These are phyloP conservation scores for Saccostrea glomerata DNA, from an alignment of 1,140 invertebrate genomes.

Conservation along the genomic window DNA sequence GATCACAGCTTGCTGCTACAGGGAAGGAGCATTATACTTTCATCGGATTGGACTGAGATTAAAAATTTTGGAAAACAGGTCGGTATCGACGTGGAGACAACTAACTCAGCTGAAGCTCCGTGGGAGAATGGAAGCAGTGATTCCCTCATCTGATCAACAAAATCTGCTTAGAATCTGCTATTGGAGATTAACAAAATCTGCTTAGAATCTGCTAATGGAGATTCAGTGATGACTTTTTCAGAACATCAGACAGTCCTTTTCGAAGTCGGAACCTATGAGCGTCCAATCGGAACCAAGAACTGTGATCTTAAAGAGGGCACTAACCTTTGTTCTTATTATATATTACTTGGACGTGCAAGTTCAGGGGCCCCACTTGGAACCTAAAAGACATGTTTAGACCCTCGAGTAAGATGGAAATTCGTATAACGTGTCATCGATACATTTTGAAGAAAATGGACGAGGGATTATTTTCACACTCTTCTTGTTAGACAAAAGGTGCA, in stretches of 20 bases:
- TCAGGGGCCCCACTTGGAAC: constrained; percentile 3
- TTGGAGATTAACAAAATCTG: background rate
- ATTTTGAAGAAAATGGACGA: background rate
- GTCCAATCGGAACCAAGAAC: constrained; percentile 39
- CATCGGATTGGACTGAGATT: background rate
- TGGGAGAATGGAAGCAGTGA: constrained; percentile 33
- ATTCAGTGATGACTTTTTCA: background rate
- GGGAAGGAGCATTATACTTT: constrained; percentile 11
- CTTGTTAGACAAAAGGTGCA: constrained; percentile 32
- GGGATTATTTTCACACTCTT: constrained; percentile 32
- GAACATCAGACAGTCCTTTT: background rate
- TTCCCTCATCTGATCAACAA: background rate
- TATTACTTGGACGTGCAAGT: background rate
- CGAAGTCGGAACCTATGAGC: constrained; percentile 38
- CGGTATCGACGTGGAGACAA: background rate
- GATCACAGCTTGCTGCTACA: constrained; percentile 38
- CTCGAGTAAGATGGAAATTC: too few species aligned
- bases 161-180: background rate
- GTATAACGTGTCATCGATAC: too few species aligned
- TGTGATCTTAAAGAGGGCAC: constrained; percentile 34
- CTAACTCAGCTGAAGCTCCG: background rate
- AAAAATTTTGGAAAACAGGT: background rate
- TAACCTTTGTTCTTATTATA: constrained; percentile 37
- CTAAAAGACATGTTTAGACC: background rate
- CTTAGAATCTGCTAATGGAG: background rate